phyloP scores from a whole-genome alignment of 2,888 invertebrate genomes.

The Argyra leucocephala region DNA sequence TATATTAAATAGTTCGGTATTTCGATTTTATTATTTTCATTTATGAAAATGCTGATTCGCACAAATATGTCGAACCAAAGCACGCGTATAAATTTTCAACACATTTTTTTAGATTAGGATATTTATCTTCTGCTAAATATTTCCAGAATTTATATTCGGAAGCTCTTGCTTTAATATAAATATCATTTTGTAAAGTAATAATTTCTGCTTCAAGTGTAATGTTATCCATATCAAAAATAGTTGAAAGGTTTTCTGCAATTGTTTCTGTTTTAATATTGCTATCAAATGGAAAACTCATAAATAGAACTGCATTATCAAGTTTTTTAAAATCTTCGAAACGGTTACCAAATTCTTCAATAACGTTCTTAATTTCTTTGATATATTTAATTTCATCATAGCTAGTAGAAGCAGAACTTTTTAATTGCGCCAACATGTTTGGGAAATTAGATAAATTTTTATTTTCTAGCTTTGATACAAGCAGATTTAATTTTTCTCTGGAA shows the following conservation, averaged over 20 bases:
- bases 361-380: slow-evolving; percentile 16
- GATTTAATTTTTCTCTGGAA: slow-evolving; percentile 20
- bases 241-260: slow-evolving; percentile 12
- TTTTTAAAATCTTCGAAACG: slow-evolving; percentile 20
- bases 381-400: slow-evolving; percentile 18
- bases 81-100: slow-evolving; percentile 9
- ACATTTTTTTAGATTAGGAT: slow-evolving; percentile 10
- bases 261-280: slow-evolving; percentile 17
- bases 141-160: slow-evolving; percentile 11
- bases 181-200: slow-evolving; percentile 12
- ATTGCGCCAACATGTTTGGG: slow-evolving; percentile 16
- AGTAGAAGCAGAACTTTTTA: slow-evolving; percentile 10
- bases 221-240: slow-evolving; percentile 10
- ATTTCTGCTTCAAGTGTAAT: slow-evolving; percentile 12
- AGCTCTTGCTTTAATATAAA: slow-evolving; percentile 10
- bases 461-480: background rate
- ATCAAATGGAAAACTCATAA: slow-evolving; percentile 22
- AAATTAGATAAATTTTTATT: slow-evolving; percentile 17
- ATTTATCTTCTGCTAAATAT: no score
- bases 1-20: no score
- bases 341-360: slow-evolving; percentile 17
- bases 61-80: background rate
- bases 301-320: slow-evolving; percentile 19
- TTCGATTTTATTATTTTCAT: no score
- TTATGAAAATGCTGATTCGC: background rate